These are phyloP conservation scores for Paracyclopina nana DNA, from an alignment of 1,140 invertebrate genomes.

Conservation along the genomic window DNA sequence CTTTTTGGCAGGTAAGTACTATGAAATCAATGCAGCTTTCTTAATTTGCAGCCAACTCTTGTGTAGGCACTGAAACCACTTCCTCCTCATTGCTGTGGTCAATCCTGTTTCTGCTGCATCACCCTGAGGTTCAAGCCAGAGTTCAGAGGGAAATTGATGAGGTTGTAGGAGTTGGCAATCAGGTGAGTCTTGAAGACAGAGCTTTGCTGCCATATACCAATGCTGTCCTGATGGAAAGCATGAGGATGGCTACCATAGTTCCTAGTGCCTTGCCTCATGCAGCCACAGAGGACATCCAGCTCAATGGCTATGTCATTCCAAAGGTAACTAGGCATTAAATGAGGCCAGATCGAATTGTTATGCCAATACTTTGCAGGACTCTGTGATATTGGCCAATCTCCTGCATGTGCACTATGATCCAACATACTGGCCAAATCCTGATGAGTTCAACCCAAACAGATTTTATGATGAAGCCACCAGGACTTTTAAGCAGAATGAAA, in stretches of 20 bases:
- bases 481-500: constrained; percentile 20
- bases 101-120: constrained; percentile 25
- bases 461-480: constrained; percentile 22
- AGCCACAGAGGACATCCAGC: neutral
- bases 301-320: neutral
- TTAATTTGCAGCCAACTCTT: too few species aligned
- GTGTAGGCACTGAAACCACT: constrained; percentile 32
- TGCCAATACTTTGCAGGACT: constrained; percentile 37
- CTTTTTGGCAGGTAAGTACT: too few species aligned
- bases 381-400: constrained; percentile 34
- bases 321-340: constrained; percentile 13
- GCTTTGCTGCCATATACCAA: neutral
- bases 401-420: constrained; percentile 27
- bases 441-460: constrained; percentile 19
- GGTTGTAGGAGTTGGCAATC: constrained; percentile 23
- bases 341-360: constrained; percentile 21
- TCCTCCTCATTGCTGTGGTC: constrained; percentile 27
- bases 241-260: neutral
- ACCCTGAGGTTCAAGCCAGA: constrained; percentile 26
- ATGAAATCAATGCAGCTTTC: too few species aligned
- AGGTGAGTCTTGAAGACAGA: constrained; percentile 19
- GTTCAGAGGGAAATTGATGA: constrained; percentile 27
- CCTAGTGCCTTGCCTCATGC: constrained; percentile 2
- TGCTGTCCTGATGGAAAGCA: neutral
- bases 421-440: constrained; percentile 17